Evolutionary conservation across 2,113 vertebrate species (phyloP).

Genomic region (Aegypius monachus): DNA sequence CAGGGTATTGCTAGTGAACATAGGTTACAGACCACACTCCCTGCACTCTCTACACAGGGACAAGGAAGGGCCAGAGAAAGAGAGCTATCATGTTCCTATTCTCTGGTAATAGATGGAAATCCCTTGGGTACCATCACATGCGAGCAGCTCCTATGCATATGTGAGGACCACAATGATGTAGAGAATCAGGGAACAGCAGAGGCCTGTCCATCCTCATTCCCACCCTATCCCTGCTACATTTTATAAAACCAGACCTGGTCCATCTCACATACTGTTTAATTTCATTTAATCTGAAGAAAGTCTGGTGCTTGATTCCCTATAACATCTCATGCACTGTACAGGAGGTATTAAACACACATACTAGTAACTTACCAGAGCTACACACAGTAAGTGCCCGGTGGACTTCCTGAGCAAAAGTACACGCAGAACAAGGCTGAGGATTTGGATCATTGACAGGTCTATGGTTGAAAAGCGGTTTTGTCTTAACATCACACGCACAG

Average conservation of each 20-base stretch:
- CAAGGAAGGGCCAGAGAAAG: background rate
- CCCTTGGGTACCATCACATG: background rate
- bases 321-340: background rate
- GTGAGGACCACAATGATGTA: background rate
- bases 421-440: background rate
- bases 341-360: background rate
- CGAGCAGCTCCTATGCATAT: background rate
- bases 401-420: background rate
- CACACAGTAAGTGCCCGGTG: background rate
- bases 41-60: background rate
- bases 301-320: background rate
- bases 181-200: background rate
- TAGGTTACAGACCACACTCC: background rate
- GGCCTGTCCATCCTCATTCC: background rate
- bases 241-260: background rate
- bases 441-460: background rate
- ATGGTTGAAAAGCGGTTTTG: background rate
- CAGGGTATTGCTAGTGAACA: background rate
- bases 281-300: background rate
- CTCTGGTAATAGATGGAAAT: background rate
- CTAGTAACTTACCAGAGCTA: background rate
- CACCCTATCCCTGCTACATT: background rate
- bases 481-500: background rate
- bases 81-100: background rate
- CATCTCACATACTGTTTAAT: background rate